phyloP scores from a whole-genome alignment of 2,797 vertebrate genomes.

The Spinus olivaceus region DNA sequence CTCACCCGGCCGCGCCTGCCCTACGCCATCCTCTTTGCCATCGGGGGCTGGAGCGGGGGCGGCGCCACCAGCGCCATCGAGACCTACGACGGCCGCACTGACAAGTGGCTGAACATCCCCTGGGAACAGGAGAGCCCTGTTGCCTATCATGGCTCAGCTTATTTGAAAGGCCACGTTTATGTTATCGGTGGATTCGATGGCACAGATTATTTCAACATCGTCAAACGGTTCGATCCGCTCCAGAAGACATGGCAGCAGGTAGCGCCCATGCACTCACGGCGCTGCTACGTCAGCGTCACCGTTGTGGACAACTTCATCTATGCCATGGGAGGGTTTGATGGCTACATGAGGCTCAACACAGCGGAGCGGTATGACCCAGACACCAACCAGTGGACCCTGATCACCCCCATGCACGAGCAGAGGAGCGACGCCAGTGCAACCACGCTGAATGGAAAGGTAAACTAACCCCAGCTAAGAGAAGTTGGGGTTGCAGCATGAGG shows the following conservation, averaged over 20 bases:
- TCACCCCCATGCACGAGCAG: conserved; percentile 78
- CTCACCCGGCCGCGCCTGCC: conserved; percentile 80
- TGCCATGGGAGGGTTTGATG: conserved; percentile 84
- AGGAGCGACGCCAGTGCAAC: conserved; percentile 80
- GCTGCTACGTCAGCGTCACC: conserved; percentile 82
- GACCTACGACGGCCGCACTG: conserved; percentile 73
- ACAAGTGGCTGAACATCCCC: conserved; percentile 78
- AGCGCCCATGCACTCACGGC: conserved; percentile 79
- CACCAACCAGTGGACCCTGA: conserved; percentile 84
- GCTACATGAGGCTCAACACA: conserved; percentile 71
- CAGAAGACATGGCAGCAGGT: conserved; percentile 80
- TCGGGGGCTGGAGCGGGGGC: conserved; percentile 80
- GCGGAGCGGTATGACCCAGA: conserved; percentile 80
- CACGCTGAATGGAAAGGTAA: conserved; percentile 76
- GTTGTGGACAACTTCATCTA: conserved; percentile 80
- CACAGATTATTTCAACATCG: conserved; percentile 75
- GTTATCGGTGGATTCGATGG: conserved; percentile 81
- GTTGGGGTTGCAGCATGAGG: background rate
- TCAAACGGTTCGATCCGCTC: conserved; percentile 77
- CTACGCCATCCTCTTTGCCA: conserved; percentile 77
- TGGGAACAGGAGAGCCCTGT: conserved; percentile 70
- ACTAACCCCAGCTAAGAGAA: fast-evolving
- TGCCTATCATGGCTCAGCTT: conserved; percentile 79
- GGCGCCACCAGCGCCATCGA: conserved; percentile 79
- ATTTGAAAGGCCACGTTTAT: conserved; percentile 76